Percentiles rank a stretch among this genome's conserved stretches.
These are phyloP conservation scores for Apocheima hispidaria DNA, from an alignment of 2,888 invertebrate genomes.

Conservation along the genomic window DNA sequence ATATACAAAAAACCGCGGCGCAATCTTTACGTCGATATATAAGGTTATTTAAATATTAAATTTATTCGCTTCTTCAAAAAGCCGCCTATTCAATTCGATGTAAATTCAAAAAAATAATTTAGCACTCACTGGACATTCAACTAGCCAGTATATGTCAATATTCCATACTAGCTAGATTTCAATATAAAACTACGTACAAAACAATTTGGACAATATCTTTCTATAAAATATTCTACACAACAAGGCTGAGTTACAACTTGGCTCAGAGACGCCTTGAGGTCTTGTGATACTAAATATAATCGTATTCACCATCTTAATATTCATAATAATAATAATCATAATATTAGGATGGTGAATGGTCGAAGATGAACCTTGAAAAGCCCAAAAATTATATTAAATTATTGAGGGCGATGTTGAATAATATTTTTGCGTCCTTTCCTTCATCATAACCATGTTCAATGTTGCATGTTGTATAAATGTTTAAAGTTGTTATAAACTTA, in stretches of 20 bases:
- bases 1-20: not conserved
- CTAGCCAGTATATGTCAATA: conserved; percentile 8
- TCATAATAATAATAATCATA: too few species aligned
- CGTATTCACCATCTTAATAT: not conserved
- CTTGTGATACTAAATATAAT: not conserved
- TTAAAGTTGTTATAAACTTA: too few species aligned
- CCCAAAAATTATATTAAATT: too few species aligned
- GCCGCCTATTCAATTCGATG: conserved; percentile 4
- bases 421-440: too few species aligned
- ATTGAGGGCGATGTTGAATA: too few species aligned
- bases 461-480: too few species aligned
- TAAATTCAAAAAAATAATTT: conserved; percentile 8
- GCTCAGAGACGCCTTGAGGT: conserved; percentile 5
- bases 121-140: conserved; percentile 4
- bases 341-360: too few species aligned
- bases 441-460: too few species aligned
- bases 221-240: conserved; percentile 16
- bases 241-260: conserved; percentile 1
- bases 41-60: not conserved
- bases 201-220: conserved; percentile 10
- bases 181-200: conserved; percentile 17
- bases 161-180: conserved; percentile 14
- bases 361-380: too few species aligned
- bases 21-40: not conserved
- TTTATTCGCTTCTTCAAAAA: conserved; percentile 2